These are phyloP conservation scores for Orthosia cruda DNA, from an alignment of 2,888 invertebrate genomes.

Conservation along the genomic window DNA sequence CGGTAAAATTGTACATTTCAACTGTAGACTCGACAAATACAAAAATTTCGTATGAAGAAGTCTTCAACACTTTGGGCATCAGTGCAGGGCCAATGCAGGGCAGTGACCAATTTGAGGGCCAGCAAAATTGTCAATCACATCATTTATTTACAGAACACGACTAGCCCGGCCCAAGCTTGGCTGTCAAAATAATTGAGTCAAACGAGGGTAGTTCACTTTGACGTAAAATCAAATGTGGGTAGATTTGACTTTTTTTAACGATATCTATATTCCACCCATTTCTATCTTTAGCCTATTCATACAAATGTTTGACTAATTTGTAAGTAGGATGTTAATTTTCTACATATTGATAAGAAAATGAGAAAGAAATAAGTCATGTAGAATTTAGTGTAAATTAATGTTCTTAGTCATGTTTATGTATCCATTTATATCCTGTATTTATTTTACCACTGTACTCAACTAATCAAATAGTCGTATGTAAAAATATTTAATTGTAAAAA, in stretches of 20 bases:
- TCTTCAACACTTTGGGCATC: not conserved
- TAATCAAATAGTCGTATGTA: not conserved
- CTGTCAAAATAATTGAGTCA: not conserved
- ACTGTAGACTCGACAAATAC: slow-evolving; percentile 91
- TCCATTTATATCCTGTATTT: not conserved
- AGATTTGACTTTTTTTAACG: not conserved
- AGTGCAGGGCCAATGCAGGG: too few relatives aligned
- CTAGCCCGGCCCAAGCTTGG: not conserved
- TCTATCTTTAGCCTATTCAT: not conserved
- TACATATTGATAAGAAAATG: not conserved
- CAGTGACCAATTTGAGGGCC: not conserved
- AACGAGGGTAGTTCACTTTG: not conserved
- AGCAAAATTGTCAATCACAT: not conserved
- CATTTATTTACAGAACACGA: not conserved
- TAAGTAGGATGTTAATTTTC: not conserved
- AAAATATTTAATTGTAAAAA: not conserved
- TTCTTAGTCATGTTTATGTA: not conserved
- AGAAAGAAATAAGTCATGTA: not conserved
- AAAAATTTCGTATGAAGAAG: not conserved
- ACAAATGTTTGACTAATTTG: slow-evolving; percentile 1
- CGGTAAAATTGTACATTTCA: slow-evolving; percentile 98
- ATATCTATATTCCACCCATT: not conserved
- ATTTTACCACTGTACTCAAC: not conserved
- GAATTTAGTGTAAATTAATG: not conserved
- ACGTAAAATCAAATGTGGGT: not conserved